Evolutionary conservation across 2,888 invertebrate species (phyloP).

Genomic region (Lochmaea crataegi): DNA sequence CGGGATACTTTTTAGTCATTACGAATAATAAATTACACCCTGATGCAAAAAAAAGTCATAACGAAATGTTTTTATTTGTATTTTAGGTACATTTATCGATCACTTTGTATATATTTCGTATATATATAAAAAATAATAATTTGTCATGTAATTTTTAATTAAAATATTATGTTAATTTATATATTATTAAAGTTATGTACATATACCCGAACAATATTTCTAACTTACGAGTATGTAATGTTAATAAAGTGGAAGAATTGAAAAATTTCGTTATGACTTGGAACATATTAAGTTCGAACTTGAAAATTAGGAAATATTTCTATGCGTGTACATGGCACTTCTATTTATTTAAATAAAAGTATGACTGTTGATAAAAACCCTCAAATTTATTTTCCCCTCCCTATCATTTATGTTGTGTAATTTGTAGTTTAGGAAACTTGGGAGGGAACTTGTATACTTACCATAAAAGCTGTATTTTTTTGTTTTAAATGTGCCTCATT

Average conservation of each 20-base stretch:
- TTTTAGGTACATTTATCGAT: conserved; percentile 37
- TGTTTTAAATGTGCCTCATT: conserved; percentile 57
- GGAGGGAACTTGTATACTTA: conserved; percentile 52
- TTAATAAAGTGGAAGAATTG: too few relatives aligned
- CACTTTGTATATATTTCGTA: conserved; percentile 44
- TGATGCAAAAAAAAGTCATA: conserved; percentile 49
- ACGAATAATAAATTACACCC: conserved; percentile 7
- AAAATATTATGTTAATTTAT: conserved; percentile 41
- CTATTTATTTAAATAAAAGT: conserved; percentile 50
- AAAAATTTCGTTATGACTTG: conserved; percentile 55
- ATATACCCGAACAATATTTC: conserved; percentile 32
- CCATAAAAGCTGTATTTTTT: conserved; percentile 49
- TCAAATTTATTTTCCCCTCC: conserved; percentile 44
- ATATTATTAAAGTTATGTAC: conserved; percentile 44
- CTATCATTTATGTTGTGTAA: conserved; percentile 50
- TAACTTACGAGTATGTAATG: too few relatives aligned
- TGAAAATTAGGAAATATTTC: conserved; percentile 43
- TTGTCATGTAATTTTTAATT: conserved; percentile 40
- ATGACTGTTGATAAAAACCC: conserved; percentile 43
- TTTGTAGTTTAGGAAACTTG: conserved; percentile 46
- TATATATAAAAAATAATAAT: conserved; percentile 30
- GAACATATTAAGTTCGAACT: conserved; percentile 20
- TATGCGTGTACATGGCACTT: conserved; percentile 36
- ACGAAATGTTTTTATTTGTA: conserved; percentile 48
- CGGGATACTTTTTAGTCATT: conserved; percentile 14